A percentile compares a stretch with the other conserved stretches of the same genome.
Evolutionary conservation across 2,113 vertebrate genomes (phyloP).

Genomic region (Dicerorhinus sumatrensis): DNA sequence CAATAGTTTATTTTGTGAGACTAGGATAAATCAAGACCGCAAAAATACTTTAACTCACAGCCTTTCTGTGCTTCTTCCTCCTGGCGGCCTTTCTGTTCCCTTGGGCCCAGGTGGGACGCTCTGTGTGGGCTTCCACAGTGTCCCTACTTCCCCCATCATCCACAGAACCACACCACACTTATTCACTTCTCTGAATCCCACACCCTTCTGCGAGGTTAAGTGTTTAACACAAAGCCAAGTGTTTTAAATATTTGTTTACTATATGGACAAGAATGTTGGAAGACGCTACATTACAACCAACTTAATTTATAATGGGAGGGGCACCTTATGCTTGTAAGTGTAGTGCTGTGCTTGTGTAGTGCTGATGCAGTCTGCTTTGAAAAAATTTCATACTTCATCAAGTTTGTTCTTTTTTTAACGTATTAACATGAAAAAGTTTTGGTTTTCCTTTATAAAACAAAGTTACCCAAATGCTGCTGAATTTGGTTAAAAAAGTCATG

Average conservation of each 20-base stretch:
- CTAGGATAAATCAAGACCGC: background rate
- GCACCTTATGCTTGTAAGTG: background rate
- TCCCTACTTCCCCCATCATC: accelerated
- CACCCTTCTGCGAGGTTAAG: background rate
- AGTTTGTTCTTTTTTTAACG: background rate
- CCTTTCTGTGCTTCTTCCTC: background rate
- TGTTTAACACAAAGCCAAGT: background rate
- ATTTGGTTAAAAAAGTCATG: background rate
- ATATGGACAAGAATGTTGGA: background rate
- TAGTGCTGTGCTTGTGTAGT: background rate
- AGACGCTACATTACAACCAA: background rate
- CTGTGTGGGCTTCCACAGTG: accelerated
- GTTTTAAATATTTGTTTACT: background rate
- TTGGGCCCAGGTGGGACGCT: background rate
- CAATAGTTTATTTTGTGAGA: background rate
- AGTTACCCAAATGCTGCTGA: background rate
- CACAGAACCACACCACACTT: background rate
- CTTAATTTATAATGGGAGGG: background rate
- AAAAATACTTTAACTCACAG: background rate
- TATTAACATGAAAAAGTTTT: background rate
- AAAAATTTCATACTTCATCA: background rate
- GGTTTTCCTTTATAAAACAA: conserved; percentile 26
- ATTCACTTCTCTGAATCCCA: background rate
- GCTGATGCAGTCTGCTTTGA: background rate
- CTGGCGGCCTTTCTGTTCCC: accelerated